Evolutionary conservation across 1,140 invertebrate genomes (phyloP).

Genomic region (Probaryconus sp.): DNA sequence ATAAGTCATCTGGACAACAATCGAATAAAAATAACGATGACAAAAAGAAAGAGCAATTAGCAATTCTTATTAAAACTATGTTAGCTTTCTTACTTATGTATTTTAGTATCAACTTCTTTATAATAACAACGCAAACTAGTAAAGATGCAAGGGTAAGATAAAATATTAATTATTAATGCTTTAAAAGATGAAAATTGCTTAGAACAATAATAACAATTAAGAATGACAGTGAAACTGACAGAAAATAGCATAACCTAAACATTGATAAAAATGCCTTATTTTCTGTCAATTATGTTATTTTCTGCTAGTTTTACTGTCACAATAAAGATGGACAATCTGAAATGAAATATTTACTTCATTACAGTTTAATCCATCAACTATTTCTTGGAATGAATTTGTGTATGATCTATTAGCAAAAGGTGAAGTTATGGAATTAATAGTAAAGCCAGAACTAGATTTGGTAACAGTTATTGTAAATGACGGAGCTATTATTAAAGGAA

Average conservation of each 20-base stretch:
- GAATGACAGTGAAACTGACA: too few relatives aligned
- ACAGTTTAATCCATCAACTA: constrained; percentile 65
- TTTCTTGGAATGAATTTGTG: constrained; percentile 97
- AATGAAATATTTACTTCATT: constrained; percentile 7
- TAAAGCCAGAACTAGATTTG: constrained; percentile 89
- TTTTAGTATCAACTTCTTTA: constrained; percentile 4
- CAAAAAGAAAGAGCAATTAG: constrained; percentile 40
- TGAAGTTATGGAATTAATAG: constrained; percentile 92
- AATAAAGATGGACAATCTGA: too few relatives aligned
- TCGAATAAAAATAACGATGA: constrained; percentile 17
- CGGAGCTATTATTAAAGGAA: constrained; percentile 92
- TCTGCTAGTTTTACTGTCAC: too few relatives aligned
- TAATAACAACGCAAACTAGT: too few relatives aligned
- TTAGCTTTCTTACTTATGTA: constrained; percentile 3
- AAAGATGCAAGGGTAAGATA: too few relatives aligned
- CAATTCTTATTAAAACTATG: constrained; percentile 17
- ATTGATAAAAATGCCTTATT: too few relatives aligned
- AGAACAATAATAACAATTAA: too few relatives aligned
- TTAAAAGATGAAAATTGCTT: too few relatives aligned
- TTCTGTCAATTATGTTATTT: too few relatives aligned
- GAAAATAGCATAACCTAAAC: too few relatives aligned
- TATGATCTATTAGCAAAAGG: constrained; percentile 95
- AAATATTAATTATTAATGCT: constrained; percentile 8
- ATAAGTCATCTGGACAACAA: constrained; percentile 7
- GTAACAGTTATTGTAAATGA: constrained; percentile 90